Percentiles rank a stretch among this genome's conserved stretches.
Evolutionary conservation across 1,140 invertebrate species (phyloP).

Genomic region (Drosophila arizonae): DNA sequence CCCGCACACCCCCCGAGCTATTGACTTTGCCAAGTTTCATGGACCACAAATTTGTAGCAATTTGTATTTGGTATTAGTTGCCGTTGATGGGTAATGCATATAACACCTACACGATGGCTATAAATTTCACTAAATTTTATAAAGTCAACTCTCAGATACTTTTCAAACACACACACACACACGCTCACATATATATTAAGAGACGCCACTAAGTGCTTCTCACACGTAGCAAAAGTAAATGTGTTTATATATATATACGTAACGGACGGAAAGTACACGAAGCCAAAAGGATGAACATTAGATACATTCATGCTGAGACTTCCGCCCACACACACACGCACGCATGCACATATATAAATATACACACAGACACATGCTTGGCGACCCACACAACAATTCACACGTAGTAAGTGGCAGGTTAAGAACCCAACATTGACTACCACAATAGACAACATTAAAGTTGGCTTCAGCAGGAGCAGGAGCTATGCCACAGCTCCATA

Average conservation of each 20-base stretch:
- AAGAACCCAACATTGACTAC: slow-evolving; percentile 77
- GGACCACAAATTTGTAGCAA: slow-evolving; percentile 72
- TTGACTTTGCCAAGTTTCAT: slow-evolving; percentile 48
- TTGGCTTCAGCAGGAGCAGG: slow-evolving; percentile 38
- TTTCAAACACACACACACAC: slow-evolving; percentile 11
- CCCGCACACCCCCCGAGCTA: slow-evolving; percentile 23
- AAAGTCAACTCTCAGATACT: slow-evolving; percentile 68
- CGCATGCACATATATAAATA: neutral
- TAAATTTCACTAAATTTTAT: slow-evolving; percentile 80
- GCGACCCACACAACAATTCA: slow-evolving; percentile 14
- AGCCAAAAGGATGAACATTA: slow-evolving; percentile 79
- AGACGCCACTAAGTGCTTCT: slow-evolving; percentile 69
- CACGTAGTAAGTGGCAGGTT: slow-evolving; percentile 69
- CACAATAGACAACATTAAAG: slow-evolving; percentile 78
- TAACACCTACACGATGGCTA: slow-evolving; percentile 71
- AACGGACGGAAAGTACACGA: slow-evolving; percentile 58
- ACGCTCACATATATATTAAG: neutral
- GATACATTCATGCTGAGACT: slow-evolving; percentile 77
- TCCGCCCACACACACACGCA: slow-evolving; percentile 38
- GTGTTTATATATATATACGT: slow-evolving; percentile 64
- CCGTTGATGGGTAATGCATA: slow-evolving; percentile 64
- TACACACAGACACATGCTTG: slow-evolving; percentile 12
- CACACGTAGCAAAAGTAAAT: slow-evolving; percentile 75
- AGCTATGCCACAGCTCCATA: slow-evolving; percentile 2
- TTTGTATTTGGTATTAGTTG: slow-evolving; percentile 74